phyloP scores from a whole-genome alignment of 2,797 vertebrate species.

The Cryptoblepharus egeriae region DNA sequence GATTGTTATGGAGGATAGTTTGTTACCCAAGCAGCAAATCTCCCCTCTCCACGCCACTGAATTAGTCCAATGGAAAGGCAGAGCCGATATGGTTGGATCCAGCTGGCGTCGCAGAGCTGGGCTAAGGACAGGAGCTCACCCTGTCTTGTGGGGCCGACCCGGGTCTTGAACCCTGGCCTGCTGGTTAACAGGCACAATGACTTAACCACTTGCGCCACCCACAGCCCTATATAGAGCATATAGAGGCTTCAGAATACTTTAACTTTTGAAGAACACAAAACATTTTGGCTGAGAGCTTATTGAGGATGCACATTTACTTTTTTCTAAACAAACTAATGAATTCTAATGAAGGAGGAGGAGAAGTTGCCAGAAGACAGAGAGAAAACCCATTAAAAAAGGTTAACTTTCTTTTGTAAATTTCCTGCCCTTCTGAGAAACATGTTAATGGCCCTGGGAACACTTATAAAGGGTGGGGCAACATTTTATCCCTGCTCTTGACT shows the following conservation, averaged over 20 bases:
- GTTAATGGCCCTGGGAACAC: slow-evolving; percentile 52
- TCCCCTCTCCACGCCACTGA: too few species aligned
- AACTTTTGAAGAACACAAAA: not conserved
- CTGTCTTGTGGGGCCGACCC: too few species aligned
- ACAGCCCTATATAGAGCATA: not conserved
- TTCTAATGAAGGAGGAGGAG: not conserved
- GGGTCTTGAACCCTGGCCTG: too few species aligned
- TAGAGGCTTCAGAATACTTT: not conserved
- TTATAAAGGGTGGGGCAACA: slow-evolving; percentile 9
- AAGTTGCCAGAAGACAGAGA: slow-evolving; percentile 15
- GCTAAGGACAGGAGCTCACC: too few species aligned
- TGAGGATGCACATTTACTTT: not conserved
- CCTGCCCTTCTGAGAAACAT: slow-evolving; percentile 41
- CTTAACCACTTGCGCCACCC: too few species aligned
- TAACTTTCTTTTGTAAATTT: slow-evolving; percentile 14
- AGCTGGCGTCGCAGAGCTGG: too few species aligned
- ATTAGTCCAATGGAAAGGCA: too few species aligned
- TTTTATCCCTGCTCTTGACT: slow-evolving; percentile 46
- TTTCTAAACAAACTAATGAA: not conserved
- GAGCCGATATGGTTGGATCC: too few species aligned
- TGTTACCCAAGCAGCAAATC: too few species aligned
- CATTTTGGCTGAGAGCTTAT: not conserved
- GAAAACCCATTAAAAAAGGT: slow-evolving; percentile 18
- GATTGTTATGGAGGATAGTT: too few species aligned
- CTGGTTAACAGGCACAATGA: too few species aligned